Evolutionary conservation across 2,113 vertebrate species (phyloP).

Genomic region (Aplodontia rufa): DNA sequence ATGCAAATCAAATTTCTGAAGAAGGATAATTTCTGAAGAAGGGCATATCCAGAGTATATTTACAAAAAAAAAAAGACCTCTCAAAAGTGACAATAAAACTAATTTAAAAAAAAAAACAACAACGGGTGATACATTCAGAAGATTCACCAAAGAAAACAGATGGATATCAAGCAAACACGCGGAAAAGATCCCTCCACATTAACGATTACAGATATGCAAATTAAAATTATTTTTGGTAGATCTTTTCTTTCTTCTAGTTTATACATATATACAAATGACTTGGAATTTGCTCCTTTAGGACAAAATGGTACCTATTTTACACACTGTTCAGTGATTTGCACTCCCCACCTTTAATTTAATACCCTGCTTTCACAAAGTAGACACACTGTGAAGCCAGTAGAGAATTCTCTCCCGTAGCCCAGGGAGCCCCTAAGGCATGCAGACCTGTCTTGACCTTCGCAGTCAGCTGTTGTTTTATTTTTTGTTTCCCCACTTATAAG

Average conservation of each 20-base stretch:
- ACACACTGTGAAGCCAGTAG: neutral
- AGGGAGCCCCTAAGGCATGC: neutral
- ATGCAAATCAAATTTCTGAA: neutral
- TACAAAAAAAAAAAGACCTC: no score
- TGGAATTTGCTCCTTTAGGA: neutral
- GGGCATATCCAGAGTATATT: neutral
- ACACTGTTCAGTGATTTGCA: neutral
- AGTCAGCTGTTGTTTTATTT: neutral
- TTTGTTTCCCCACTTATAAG: neutral
- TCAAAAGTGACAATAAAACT: neutral
- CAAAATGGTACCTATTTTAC: neutral
- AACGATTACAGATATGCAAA: neutral
- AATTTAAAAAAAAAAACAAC: neutral
- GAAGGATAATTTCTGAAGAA: no score
- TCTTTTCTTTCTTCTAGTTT: neutral
- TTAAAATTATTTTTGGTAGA: neutral
- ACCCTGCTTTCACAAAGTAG: neutral
- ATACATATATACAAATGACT: neutral
- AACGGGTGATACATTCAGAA: no score
- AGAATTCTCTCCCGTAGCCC: neutral
- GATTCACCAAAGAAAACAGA: neutral
- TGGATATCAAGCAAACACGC: neutral
- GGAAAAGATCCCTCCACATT: no score
- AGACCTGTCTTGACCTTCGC: neutral
- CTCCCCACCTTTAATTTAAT: neutral